A percentile compares a stretch with the other conserved stretches of the same genome.
Evolutionary conservation across 2,888 invertebrate species (phyloP).

Genomic region (Aphrophora alni): DNA sequence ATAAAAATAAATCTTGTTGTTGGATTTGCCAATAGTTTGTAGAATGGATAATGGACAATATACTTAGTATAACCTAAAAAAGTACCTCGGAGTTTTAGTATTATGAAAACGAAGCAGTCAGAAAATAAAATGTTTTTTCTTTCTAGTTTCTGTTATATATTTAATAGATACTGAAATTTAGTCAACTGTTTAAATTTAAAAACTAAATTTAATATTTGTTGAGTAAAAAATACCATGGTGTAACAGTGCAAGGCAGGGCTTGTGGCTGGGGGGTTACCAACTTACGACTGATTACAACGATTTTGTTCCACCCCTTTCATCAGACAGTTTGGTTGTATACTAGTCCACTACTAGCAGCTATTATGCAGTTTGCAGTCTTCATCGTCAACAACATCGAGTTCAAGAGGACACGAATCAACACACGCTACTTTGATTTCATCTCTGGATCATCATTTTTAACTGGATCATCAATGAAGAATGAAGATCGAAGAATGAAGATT

Average conservation of each 20-base stretch:
- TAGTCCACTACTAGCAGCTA: conserved; percentile 24
- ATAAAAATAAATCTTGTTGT: no score
- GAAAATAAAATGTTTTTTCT: not conserved
- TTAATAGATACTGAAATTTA: not conserved
- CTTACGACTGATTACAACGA: conserved; percentile 15
- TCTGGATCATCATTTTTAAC: not conserved
- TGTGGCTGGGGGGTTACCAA: not conserved
- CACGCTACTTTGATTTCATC: not conserved
- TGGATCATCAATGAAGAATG: not conserved
- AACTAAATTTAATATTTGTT: not conserved
- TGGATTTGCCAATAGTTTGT: no score
- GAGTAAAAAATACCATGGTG: not conserved
- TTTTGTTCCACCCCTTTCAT: conserved; percentile 36
- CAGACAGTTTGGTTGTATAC: conserved; percentile 37
- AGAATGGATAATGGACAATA: no score
- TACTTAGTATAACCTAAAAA: no score
- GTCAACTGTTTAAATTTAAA: not conserved
- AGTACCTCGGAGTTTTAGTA: no score
- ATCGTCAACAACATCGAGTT: not conserved
- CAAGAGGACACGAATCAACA: not conserved
- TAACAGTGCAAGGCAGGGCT: not conserved
- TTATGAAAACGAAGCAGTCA: no score
- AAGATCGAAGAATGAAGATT: not conserved
- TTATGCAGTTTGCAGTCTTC: not conserved
- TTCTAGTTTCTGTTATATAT: not conserved